Conservation (phyloP, 2,888 invertebrate species). For the Parapristionchus giblindavisi region DNA sequence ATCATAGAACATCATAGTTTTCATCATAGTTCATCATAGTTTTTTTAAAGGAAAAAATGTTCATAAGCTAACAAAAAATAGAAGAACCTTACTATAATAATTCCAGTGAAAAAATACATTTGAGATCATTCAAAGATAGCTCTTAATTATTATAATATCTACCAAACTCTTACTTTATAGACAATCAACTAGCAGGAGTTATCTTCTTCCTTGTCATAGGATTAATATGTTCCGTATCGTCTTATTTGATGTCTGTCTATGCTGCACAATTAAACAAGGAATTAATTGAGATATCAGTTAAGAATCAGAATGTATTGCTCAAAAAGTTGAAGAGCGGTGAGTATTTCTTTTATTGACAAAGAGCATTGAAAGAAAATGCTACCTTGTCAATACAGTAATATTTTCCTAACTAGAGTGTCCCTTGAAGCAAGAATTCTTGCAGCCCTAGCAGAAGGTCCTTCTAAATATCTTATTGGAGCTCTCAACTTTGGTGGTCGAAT, state of each 20-base stretch:
- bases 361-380: background rate
- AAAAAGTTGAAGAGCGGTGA: constrained; percentile 52
- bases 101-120: too few species aligned
- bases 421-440: constrained; percentile 29
- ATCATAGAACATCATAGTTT: too few species aligned
- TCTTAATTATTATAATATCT: too few species aligned
- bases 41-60: too few species aligned
- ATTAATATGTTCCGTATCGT: constrained; percentile 46
- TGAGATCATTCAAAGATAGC: too few species aligned
- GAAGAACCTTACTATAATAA: too few species aligned
- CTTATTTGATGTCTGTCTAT: constrained; percentile 53
- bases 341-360: background rate
- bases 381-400: background rate
- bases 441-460: constrained; percentile 52
- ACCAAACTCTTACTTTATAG: constrained; percentile 39
- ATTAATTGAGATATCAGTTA: constrained; percentile 55
- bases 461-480: constrained; percentile 57
- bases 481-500: constrained; percentile 56
- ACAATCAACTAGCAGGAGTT: constrained; percentile 56
- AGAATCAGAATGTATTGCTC: constrained; percentile 48
- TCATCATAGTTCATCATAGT: too few species aligned
- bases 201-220: constrained; percentile 50
- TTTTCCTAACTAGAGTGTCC: too few species aligned
- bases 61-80: too few species aligned
- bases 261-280: constrained; percentile 58